phyloP scores from a whole-genome alignment of 1,140 invertebrate genomes.

The Homalodisca vitripennis region DNA sequence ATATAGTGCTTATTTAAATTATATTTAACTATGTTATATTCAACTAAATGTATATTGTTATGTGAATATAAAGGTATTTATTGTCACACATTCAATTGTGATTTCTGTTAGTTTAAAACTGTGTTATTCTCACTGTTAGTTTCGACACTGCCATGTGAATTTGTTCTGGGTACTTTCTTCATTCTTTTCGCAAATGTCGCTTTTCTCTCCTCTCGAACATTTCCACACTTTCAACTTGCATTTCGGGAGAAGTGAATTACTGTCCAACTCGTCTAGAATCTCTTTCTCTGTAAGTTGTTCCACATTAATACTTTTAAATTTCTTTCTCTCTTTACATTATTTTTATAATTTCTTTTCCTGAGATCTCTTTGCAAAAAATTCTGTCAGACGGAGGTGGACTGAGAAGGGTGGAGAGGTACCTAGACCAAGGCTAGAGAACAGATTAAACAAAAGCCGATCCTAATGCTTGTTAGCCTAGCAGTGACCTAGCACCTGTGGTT shows the following conservation, averaged over 20 bases:
- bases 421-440: background rate
- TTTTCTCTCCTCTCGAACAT: background rate
- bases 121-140: background rate
- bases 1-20: background rate
- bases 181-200: constrained; percentile 9
- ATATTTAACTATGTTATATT: background rate
- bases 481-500: background rate
- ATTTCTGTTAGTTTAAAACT: background rate
- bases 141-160: constrained; percentile 2
- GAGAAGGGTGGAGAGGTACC: constrained; percentile 20
- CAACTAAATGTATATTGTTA: background rate
- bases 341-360: background rate
- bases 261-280: background rate
- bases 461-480: background rate
- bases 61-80: background rate
- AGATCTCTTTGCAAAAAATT: background rate
- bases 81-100: background rate
- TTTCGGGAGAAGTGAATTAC: background rate
- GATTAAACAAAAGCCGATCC: background rate
- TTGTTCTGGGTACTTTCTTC: constrained; percentile 25
- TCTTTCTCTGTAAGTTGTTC: background rate
- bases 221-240: background rate
- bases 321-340: constrained; percentile 1
- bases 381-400: constrained; percentile 4
- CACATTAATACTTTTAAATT: background rate